Base-by-base conservation (phyloP, 2,113 vertebrate genomes). In the Brachirus orientalis region DNA sequence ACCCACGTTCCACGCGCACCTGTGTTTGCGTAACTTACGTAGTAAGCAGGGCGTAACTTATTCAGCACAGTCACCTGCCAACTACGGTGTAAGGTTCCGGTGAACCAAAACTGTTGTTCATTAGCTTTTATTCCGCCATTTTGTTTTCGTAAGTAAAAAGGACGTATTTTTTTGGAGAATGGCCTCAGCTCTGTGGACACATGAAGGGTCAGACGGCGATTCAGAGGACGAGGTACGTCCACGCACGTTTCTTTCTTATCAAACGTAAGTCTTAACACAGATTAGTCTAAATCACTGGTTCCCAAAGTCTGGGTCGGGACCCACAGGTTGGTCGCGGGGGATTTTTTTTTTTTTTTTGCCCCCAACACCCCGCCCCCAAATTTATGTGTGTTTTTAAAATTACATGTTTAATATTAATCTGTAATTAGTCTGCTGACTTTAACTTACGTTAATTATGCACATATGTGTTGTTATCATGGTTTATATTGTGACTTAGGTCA, bases 221-320 rank as follows among this genome's bases (percentile, higher is more conserved):
- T 79, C 87, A 0, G 90, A 91, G n/a, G 77, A 85, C 3, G 88
- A 88, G 82, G 90, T 87, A 14, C 0, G 61, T 57, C 12, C 3
- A 28, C 8, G 10, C 19, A 17, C 10, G 12, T 14, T 13, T 28
- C 37, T 38, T 4, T 8, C 1, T 38, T 38, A 11, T 38, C 2
- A 38, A 7, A 38, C 37, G 4, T 38, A 38, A 38, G 4, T n/a
- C 2, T 44, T 44, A 4, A 44, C 40, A 43, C 4, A 13, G 2
- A 13, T 14, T 43, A 28, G 28, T 28, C 3, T 28, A 28, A 28
- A 28, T 28, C 28, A 28, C 3, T 28, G 28, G 28, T 28, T 28
- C 28, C 28, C 28, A 28, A 28, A 28, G 28, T 28, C 3, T 28
- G 28, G 28, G 28, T 28, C 28, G 6, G 28, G 28, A 2, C 28